phyloP scores from a whole-genome alignment of 2,113 vertebrate genomes.

The Gobiocypris rarus region DNA sequence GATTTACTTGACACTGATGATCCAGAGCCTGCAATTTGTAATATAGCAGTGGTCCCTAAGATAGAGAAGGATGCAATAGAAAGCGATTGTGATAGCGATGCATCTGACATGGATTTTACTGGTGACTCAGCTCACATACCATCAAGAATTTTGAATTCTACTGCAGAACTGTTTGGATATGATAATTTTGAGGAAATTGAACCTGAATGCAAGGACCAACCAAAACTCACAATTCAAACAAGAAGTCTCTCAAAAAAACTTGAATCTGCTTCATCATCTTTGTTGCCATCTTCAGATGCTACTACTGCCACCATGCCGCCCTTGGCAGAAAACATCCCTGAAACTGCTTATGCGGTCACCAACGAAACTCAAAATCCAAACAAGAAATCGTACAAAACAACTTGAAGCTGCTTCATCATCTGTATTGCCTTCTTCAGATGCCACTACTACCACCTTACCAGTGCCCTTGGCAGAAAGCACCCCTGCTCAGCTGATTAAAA shows the following conservation, averaged over 20 bases:
- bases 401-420: background rate
- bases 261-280: background rate
- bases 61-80: background rate
- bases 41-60: constrained; percentile 1
- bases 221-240: background rate
- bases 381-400: background rate
- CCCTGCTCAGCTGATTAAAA: background rate
- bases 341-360: no score
- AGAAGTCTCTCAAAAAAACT: background rate
- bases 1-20: background rate
- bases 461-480: background rate
- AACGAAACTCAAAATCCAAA: background rate
- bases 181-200: no score
- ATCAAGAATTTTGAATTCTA: no score
- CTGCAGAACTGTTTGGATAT: no score
- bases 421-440: background rate
- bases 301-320: background rate
- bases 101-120: no score
- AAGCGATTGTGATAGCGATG: background rate
- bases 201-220: background rate
- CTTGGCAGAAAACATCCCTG: background rate
- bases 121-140: no score
- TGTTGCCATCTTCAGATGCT: constrained; percentile 3
- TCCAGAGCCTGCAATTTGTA: background rate
- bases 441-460: background rate